Evolutionary conservation across 2,888 invertebrate species (phyloP).

Genomic region (Hyppa rectilinea): DNA sequence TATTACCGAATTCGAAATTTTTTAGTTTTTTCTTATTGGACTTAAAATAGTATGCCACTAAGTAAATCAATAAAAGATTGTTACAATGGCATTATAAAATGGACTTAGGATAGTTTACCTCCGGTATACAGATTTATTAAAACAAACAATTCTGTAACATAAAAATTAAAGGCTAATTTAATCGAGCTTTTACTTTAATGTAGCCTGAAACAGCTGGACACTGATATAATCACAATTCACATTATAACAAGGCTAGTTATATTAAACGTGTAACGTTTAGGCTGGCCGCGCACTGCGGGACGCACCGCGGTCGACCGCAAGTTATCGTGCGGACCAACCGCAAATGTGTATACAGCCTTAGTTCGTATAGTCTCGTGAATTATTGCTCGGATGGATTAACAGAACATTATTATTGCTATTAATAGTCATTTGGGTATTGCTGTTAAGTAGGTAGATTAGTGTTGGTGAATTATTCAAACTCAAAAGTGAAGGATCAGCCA

Average conservation of each 20-base stretch:
- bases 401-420: slow-evolving; percentile 31
- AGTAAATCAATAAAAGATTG: too few relatives aligned
- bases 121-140: too few relatives aligned
- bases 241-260: slow-evolving; percentile 30
- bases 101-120: too few relatives aligned
- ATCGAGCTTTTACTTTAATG: slow-evolving; percentile 20
- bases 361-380: slow-evolving; percentile 36
- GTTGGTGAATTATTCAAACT: slow-evolving; percentile 6
- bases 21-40: too few relatives aligned
- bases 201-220: slow-evolving; percentile 3
- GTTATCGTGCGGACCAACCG: slow-evolving; percentile 50
- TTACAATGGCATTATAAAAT: too few relatives aligned
- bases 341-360: slow-evolving; percentile 30
- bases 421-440: slow-evolving; percentile 27
- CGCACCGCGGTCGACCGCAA: slow-evolving; percentile 59
- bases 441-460: slow-evolving; percentile 28
- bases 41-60: too few relatives aligned
- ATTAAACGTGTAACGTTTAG: slow-evolving; percentile 48
- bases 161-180: not conserved
- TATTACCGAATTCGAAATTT: too few relatives aligned
- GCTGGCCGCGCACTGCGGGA: slow-evolving; percentile 38
- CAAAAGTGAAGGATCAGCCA: slow-evolving; percentile 13
- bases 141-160: not conserved
- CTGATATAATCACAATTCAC: slow-evolving; percentile 30
- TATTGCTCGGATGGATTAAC: slow-evolving; percentile 37